Evolutionary conservation across 2,113 vertebrate genomes (phyloP), one percentile per base, ranked within the genome.

Genomic region (Scophthalmus maximus): DNA sequence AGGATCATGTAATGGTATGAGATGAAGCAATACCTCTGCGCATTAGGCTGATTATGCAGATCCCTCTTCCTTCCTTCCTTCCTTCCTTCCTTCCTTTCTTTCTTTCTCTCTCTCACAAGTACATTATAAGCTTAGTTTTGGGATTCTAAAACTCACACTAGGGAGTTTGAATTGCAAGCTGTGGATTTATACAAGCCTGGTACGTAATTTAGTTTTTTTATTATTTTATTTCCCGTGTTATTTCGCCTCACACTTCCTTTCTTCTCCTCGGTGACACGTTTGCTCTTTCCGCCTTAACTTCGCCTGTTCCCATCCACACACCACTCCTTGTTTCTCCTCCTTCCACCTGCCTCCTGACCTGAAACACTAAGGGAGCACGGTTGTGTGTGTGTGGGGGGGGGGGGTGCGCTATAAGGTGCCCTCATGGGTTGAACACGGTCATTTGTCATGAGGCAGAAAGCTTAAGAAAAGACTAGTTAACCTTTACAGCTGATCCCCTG

Each of bases 391-490:
- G 26, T 23, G 15, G 44, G n/a, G 44, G 32, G 47, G 51, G 40
- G 50, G 61, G 82, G 79, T 86, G 75, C 73, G 78, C 89, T 84
- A 57, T 83, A 81, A 85, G 86, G 83, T 86, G 82, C 87, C 85
- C 82, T 85, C 85, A 50, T 81, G 82, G 90, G 88, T 88, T 85
- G 85, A 89, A 91, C 89, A 83, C 66, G 82, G 91, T 90, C 91
- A 92, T 92, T 92, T 92, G 89, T 92, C 89, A 91, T 89, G 87
- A 90, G 82, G 75, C 91, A 91, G 91, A 92, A 89, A 91, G 91
- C 91, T 92, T 90, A 92, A 90, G 91, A 92, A 91, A 92, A 91
- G 91, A 90, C 91, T 92, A 91, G 91, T 92, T 92, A 92, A 92
- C 91, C 89, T 91, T 92, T 91, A 90, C 82, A 86, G 77, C 84